These are phyloP conservation scores for Sitobion miscanthi DNA, from an alignment of 1,140 invertebrate genomes.

Conservation along the genomic window DNA sequence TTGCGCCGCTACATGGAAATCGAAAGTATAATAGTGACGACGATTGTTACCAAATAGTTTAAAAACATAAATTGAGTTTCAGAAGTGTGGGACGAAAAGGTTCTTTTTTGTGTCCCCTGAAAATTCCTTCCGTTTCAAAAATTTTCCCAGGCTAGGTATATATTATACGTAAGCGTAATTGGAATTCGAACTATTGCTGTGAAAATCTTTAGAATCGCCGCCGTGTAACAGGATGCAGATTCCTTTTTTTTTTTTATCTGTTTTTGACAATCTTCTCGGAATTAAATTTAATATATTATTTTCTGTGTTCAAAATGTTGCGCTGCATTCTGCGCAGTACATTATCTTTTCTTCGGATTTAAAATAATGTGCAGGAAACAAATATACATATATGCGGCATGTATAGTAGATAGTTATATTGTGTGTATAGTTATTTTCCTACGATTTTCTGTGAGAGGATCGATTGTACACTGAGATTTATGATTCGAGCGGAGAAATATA, in stretches of 20 bases:
- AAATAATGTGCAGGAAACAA: not conserved
- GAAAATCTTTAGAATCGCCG: not conserved
- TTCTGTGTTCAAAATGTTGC: not conserved
- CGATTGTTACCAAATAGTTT: slow-evolving; percentile 11
- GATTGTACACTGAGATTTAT: not conserved
- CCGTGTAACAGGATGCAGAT: not conserved
- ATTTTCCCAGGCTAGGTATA: slow-evolving; percentile 23
- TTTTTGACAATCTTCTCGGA: not conserved
- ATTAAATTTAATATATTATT: not conserved
- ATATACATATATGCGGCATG: not conserved
- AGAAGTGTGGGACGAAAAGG: slow-evolving; percentile 17
- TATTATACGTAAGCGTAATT: slow-evolving; percentile 5
- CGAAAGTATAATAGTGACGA: not conserved
- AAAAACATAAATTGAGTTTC: slow-evolving; percentile 28
- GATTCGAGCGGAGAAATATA: not conserved
- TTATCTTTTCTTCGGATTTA: not conserved
- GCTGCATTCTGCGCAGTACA: not conserved
- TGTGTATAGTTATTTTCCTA: not conserved
- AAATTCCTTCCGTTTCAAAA: slow-evolving; percentile 32
- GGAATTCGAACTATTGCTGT: not conserved
- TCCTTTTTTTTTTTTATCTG: not conserved
- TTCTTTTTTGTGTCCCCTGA: not conserved
- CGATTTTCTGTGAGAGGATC: not conserved
- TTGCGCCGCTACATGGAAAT: not conserved
- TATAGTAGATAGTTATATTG: not conserved